Evolutionary conservation across 2,797 vertebrate species (phyloP).

Genomic region (Bradypodion pumilum): DNA sequence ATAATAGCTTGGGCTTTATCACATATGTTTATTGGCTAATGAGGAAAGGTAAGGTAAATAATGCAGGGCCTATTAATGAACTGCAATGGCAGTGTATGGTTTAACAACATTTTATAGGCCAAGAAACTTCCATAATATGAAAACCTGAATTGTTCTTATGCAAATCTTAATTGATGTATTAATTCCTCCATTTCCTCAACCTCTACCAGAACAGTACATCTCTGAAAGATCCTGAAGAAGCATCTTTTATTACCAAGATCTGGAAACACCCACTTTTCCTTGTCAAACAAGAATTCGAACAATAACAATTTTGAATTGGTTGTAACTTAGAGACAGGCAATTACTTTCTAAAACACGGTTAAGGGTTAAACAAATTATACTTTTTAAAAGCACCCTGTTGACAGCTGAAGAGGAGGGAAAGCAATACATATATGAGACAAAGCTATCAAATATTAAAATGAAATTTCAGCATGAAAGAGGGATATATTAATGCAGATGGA

Average conservation of each 20-base stretch:
- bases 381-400: slow-evolving; percentile 6
- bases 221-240: slow-evolving; percentile 52
- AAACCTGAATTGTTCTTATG: slow-evolving; percentile 52
- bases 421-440: neutral
- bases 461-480: neutral
- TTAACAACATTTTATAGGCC: slow-evolving; percentile 47
- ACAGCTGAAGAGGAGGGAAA: slow-evolving; percentile 2
- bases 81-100: slow-evolving; percentile 30
- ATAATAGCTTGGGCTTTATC: slow-evolving; percentile 21
- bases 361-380: slow-evolving; percentile 26
- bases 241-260: slow-evolving; percentile 10
- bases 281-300: neutral
- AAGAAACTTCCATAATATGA: slow-evolving; percentile 57
- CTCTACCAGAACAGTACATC: slow-evolving; percentile 20
- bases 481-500: neutral
- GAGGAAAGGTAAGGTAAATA: slow-evolving; percentile 50
- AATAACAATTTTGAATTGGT: slow-evolving; percentile 39
- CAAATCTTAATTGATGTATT: slow-evolving; percentile 41
- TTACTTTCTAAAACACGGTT: slow-evolving; percentile 43
- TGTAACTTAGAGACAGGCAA: slow-evolving; percentile 31
- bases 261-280: slow-evolving; percentile 50
- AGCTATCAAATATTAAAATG: neutral
- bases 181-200: neutral
- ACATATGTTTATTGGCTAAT: slow-evolving; percentile 29
- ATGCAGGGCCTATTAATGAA: slow-evolving; percentile 20